Evolutionary conservation across 2,797 vertebrate genomes (phyloP).

Genomic region (Phoeniculus purpureus): DNA sequence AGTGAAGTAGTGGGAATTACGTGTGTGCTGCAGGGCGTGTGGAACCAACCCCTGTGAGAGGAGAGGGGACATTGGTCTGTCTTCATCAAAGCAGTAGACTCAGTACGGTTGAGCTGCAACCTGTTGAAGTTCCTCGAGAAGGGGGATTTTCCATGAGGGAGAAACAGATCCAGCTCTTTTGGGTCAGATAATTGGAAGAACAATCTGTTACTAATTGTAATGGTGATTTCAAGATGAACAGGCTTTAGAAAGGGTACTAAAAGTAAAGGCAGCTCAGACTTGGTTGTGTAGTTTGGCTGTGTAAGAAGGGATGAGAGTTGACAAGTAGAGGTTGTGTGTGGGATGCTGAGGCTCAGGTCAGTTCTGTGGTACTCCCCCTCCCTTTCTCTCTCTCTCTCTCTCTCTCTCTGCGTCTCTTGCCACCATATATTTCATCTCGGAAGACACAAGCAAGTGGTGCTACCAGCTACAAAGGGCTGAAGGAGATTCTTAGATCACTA

Average conservation of each 20-base stretch:
- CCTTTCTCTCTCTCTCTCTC: neutral
- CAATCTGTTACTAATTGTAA: neutral
- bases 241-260: neutral
- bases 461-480: neutral
- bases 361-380: neutral
- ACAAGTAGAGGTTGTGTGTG: rapidly evolving
- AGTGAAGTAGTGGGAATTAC: neutral
- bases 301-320: neutral
- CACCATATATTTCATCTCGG: neutral
- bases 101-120: neutral
- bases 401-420: neutral
- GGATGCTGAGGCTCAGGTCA: neutral
- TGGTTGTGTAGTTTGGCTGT: neutral
- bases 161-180: neutral
- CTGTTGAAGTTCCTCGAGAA: neutral
- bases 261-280: neutral
- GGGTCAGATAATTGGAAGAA: neutral
- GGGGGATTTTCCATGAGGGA: rapidly evolving
- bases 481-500: neutral
- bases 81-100: neutral
- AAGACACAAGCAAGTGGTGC: neutral
- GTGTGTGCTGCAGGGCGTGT: rapidly evolving
- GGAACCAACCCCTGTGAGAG: neutral
- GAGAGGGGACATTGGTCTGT: rapidly evolving
- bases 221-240: neutral